These are phyloP conservation scores for Entomyzon cyanotis DNA, from an alignment of 2,113 vertebrate genomes.

Conservation along the genomic window DNA sequence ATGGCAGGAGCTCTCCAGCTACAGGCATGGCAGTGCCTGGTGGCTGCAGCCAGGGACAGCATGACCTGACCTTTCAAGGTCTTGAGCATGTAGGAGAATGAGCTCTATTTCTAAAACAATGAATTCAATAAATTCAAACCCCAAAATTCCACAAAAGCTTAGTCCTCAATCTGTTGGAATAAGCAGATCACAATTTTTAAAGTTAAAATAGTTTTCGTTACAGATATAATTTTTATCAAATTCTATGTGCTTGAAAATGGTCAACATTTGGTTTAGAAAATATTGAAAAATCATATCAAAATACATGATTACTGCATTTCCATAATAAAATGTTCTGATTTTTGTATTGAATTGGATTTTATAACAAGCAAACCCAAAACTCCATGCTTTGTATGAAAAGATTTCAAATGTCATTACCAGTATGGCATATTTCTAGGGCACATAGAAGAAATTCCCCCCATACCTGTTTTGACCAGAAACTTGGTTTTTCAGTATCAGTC, in stretches of 20 bases:
- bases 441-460: background rate
- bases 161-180: background rate
- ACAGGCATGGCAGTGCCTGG: background rate
- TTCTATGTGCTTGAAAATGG: background rate
- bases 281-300: background rate
- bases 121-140: background rate
- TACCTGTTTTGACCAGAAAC: background rate
- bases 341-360: background rate
- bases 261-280: background rate
- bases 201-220: background rate
- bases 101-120: background rate
- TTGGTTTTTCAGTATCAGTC: background rate
- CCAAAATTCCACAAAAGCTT: background rate
- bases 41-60: background rate
- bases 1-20: background rate
- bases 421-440: background rate
- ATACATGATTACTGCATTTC: background rate
- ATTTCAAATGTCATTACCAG: background rate
- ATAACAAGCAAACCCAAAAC: background rate
- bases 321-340: background rate
- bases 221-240: background rate
- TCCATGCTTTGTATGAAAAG: background rate
- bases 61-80: background rate
- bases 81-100: background rate
- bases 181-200: background rate